These are phyloP conservation scores for Pantherophis guttatus DNA, from an alignment of 2,113 vertebrate genomes.

Conservation along the genomic window DNA sequence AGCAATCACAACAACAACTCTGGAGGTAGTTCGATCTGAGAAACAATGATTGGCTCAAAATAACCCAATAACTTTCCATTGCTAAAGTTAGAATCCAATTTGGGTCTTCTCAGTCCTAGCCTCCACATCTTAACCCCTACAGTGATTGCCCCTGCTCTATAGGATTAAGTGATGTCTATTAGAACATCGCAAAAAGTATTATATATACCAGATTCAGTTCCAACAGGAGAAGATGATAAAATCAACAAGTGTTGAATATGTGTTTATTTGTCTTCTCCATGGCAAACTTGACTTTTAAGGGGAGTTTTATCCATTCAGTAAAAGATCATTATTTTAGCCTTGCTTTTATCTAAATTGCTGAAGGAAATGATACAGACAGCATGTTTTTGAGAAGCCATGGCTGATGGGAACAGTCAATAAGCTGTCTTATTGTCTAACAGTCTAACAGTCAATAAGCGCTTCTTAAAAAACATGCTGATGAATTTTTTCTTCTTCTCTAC, in stretches of 20 bases:
- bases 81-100: neutral
- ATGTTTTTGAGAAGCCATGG: neutral
- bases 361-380: neutral
- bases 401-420: neutral
- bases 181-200: neutral
- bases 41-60: neutral
- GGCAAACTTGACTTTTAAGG: neutral
- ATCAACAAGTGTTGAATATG: neutral
- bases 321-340: neutral
- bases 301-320: neutral
- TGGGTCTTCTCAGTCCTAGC: neutral
- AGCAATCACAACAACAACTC: neutral
- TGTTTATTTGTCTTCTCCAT: neutral
- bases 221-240: neutral
- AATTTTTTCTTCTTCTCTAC: neutral
- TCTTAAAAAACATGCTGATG: fast-evolving
- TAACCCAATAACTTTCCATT: neutral
- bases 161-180: neutral
- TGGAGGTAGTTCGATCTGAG: neutral
- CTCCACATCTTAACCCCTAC: neutral
- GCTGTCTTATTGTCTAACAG: too few species aligned
- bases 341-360: neutral
- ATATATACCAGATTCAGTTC: neutral
- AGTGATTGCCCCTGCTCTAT: neutral
- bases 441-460: neutral